phyloP scores from a whole-genome alignment of 2,797 vertebrate genomes.

The Diglossa cyanea region DNA sequence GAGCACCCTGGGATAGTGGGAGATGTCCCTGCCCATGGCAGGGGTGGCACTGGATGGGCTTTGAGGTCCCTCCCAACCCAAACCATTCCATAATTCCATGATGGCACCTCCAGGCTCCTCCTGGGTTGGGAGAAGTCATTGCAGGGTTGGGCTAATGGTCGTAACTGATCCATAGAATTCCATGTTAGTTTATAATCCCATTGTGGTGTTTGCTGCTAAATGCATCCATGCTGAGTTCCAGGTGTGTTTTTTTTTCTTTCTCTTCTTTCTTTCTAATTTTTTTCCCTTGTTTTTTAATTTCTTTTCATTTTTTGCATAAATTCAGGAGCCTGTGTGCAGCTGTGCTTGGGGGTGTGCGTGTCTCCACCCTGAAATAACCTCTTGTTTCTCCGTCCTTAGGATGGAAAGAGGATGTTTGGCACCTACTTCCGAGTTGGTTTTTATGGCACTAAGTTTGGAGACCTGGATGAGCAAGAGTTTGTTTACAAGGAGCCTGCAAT shows the following conservation, averaged over 20 bases:
- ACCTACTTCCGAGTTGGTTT: conserved; percentile 98
- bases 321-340: conserved; percentile 39
- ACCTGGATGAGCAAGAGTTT: conserved; percentile 98
- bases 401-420: conserved; percentile 98
- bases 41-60: neutral
- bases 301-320: conserved; percentile 19
- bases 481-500: conserved; percentile 99
- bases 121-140: neutral
- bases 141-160: conserved; percentile 50
- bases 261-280: neutral
- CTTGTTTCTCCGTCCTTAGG: conserved; percentile 79
- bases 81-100: neutral
- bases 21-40: neutral
- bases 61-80: neutral
- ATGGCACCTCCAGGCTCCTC: neutral
- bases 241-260: conserved; percentile 27
- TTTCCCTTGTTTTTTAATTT: neutral
- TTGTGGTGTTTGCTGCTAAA: conserved; percentile 46
- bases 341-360: neutral
- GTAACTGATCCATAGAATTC: neutral
- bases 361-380: conserved; percentile 45
- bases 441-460: conserved; percentile 95
- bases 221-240: conserved; percentile 42
- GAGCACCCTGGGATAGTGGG: fast-evolving
- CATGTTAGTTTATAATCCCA: conserved; percentile 11